Evolutionary conservation across 92 coral and sea anemone species (phyloP), one percentile per base, ranked within the genome.

Genomic region (Muricea muricata): DNA sequence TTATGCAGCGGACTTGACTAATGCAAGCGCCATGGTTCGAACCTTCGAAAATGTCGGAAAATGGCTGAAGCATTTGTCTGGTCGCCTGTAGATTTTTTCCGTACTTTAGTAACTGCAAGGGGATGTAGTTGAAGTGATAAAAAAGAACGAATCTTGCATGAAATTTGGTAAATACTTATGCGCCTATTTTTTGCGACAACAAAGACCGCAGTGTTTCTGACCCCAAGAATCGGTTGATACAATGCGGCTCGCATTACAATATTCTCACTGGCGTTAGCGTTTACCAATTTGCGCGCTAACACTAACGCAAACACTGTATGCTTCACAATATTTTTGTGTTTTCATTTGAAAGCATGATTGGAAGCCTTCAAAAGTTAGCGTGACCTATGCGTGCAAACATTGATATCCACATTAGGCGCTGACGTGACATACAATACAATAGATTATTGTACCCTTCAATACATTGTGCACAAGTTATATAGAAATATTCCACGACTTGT

Each of bases 161-260:
- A 48, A 48, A 20, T 48, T 48, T 17, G 2, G 56, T 11, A 48
- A 48, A 68, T 40, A n/a, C 48, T 13, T 47, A 74, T 47, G 80
- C 25, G 82, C 69, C 24, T 77, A 47, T 55, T 77, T 17, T 46
- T 46, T 21, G 67, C 31, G 68, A 57, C 69, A 77, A 77, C 82
- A 77, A 77, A 77, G 82, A 55, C 69, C 17, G 68, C 68, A 54
- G 82, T 77, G 82, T 77, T 55, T 60, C 14, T 77, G 82, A 77
- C 82, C 82, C 61, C 50, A 35, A 37, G 82, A 54, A 54, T 33
- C 69, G 28, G 24, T 48, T 55, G 69, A n/a, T 57, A 50, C 35
- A 45, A 48, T 23, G 82, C 67, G 69, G 82, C 29, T 77, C 82
- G 82, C 82, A 61, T 77, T 77, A 77, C 82, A 77, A 35, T 11